These are phyloP conservation scores for Lepus oiostolus DNA, from an alignment of 2,797 vertebrate species.

Conservation along the genomic window DNA sequence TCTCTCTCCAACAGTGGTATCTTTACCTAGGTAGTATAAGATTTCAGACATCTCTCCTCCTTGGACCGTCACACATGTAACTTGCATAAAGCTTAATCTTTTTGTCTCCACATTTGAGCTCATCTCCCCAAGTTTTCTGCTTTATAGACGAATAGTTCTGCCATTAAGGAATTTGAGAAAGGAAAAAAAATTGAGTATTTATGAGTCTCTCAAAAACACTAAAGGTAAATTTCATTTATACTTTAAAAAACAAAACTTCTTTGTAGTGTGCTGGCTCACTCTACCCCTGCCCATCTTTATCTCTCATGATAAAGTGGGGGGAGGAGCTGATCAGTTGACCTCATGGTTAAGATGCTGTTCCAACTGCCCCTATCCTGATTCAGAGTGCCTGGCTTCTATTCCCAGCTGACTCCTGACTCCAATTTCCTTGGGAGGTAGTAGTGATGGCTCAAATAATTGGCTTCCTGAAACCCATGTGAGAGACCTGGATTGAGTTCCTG, in stretches of 20 bases:
- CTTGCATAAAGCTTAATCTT: neutral
- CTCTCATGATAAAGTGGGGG: no score
- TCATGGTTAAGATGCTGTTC: no score
- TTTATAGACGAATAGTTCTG: neutral
- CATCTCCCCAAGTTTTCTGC: neutral
- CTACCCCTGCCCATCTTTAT: no score
- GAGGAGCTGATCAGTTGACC: no score
- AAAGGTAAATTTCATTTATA: neutral
- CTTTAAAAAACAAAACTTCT: neutral
- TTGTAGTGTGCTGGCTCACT: no score
- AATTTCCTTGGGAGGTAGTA: no score
- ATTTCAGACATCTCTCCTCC: neutral
- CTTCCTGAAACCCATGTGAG: no score
- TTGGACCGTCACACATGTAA: neutral
- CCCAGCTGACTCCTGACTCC: no score
- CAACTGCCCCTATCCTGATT: no score
- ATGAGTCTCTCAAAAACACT: neutral
- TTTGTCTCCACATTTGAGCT: neutral
- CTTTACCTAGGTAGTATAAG: neutral
- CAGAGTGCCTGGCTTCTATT: no score
- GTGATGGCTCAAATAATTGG: no score
- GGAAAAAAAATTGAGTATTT: neutral
- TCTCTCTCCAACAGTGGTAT: neutral
- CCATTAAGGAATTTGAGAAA: neutral
- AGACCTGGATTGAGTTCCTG: no score